Percentiles rank a stretch among this genome's conserved stretches.
These are phyloP conservation scores for Drosophila tsacasi DNA, from an alignment of 1,140 invertebrate genomes.

Conservation along the genomic window DNA sequence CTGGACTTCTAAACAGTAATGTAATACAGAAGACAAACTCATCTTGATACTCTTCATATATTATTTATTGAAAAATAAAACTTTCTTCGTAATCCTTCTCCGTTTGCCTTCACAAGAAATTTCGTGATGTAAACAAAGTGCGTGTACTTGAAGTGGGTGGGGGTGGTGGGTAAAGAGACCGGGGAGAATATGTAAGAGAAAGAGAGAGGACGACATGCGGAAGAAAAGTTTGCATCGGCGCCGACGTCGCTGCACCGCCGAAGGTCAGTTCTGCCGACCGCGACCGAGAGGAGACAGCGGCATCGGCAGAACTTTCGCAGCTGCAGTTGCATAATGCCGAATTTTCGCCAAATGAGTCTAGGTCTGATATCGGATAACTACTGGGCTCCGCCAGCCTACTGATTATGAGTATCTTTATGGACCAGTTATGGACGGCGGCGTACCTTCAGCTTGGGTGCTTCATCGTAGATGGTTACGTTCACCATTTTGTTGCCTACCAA, in stretches of 20 bases:
- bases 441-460: constrained; percentile 79
- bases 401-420: constrained; percentile 69
- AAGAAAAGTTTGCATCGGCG: constrained; percentile 41
- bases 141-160: constrained; percentile 14
- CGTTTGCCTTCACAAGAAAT: neutral
- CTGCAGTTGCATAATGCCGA: constrained; percentile 71
- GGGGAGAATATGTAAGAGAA: constrained; percentile 9
- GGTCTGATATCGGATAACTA: constrained; percentile 21
- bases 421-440: constrained; percentile 21
- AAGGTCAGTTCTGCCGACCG: constrained; percentile 60
- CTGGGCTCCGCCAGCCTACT: constrained; percentile 6
- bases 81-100: neutral
- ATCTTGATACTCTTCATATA: neutral
- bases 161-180: constrained; percentile 9
- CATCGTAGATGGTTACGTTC: constrained; percentile 82
- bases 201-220: constrained; percentile 28
- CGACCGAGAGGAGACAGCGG: constrained; percentile 36
- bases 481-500: constrained; percentile 73
- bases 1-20: neutral
- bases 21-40: neutral
- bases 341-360: constrained; percentile 18
- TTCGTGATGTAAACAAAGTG: constrained; percentile 37
- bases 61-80: neutral
- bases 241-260: constrained; percentile 40
- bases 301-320: constrained; percentile 57